Evolutionary conservation across 92 coral and sea anemone species (phyloP), one percentile per base, ranked within the genome.

Genomic region (Epizoanthus stellaris): DNA sequence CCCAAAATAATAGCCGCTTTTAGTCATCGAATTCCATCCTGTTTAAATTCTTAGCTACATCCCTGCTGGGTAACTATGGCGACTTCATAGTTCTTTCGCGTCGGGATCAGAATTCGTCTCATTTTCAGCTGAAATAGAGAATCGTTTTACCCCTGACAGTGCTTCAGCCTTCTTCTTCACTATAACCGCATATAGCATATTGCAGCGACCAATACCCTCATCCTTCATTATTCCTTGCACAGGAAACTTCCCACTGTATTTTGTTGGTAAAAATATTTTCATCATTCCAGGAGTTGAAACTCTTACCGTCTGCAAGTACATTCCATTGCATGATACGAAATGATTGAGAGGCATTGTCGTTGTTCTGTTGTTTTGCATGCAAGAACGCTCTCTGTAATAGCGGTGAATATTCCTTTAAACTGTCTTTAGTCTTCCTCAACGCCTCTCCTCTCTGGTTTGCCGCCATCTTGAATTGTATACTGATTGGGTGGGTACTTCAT

Each of bases 271-370:
- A 30, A 30, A 30, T 30, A 30, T 30, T 30, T 30, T 30, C 36
- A 30, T 30, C 36, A 30, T 1, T 0, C 36, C 36, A 30, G 36
- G 36, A 19, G 69, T 67, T 1, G 5, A 34, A 10, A 64, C 19
- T 49, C 96, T 75, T 82, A 96, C 98, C 98, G 67, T 96, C 98
- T 57, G 98, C 98, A n/a, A 96, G 90, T 36, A 94, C 91, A 82
- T 96, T 96, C 98, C 98, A 96, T 67, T 96, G 98, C 95, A 96
- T 89, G 12, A 94, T 90, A 73, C 98, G 95, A 68, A 96, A 90
- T 60, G 77, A 57, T 61, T 87, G 87, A n/a, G 93, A 77, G 4
- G 59, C 45, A 7, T 68, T 76, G 21, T 77, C 59, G 8, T 38
- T 42, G 16, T 63, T 43, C 25, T 66, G 19, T 64, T 88, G 75